These are phyloP conservation scores for Agonopterix subpropinquella DNA, from an alignment of 2,888 invertebrate species.

Conservation along the genomic window DNA sequence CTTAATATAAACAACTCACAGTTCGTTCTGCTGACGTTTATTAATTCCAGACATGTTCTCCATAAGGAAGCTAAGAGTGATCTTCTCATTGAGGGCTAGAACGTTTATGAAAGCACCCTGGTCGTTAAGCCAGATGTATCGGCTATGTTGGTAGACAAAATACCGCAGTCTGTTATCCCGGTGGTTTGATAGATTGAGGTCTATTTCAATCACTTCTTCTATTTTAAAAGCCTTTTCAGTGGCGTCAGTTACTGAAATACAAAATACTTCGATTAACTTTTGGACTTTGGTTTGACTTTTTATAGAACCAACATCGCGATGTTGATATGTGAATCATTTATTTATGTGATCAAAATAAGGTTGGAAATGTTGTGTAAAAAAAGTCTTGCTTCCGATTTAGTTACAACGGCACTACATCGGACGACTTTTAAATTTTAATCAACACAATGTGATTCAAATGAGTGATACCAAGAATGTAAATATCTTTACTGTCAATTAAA, in stretches of 20 bases:
- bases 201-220: slow-evolving; percentile 54
- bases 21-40: slow-evolving; percentile 71
- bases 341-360: too few relatives aligned
- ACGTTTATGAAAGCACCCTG: slow-evolving; percentile 66
- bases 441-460: too few relatives aligned
- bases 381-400: too few relatives aligned
- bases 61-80: slow-evolving; percentile 64
- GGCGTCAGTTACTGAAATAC: slow-evolving; percentile 61
- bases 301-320: too few relatives aligned
- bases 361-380: too few relatives aligned
- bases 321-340: too few relatives aligned
- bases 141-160: slow-evolving; percentile 73
- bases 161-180: slow-evolving; percentile 63
- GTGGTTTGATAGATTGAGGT: slow-evolving; percentile 58
- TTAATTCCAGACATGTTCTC: slow-evolving; percentile 71
- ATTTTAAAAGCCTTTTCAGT: slow-evolving; percentile 43
- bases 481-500: too few relatives aligned
- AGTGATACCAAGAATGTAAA: too few relatives aligned
- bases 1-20: slow-evolving; percentile 53
- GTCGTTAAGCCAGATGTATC: slow-evolving; percentile 73
- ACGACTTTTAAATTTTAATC: too few relatives aligned
- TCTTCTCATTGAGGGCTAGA: slow-evolving; percentile 60
- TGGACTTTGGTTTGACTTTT: too few relatives aligned
- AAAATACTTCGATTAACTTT: too few relatives aligned
- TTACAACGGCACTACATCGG: too few relatives aligned